Evolutionary conservation across 2,888 invertebrate species (phyloP), one percentile per base, ranked within the genome.

Genomic region (Drosophila mulleri): DNA sequence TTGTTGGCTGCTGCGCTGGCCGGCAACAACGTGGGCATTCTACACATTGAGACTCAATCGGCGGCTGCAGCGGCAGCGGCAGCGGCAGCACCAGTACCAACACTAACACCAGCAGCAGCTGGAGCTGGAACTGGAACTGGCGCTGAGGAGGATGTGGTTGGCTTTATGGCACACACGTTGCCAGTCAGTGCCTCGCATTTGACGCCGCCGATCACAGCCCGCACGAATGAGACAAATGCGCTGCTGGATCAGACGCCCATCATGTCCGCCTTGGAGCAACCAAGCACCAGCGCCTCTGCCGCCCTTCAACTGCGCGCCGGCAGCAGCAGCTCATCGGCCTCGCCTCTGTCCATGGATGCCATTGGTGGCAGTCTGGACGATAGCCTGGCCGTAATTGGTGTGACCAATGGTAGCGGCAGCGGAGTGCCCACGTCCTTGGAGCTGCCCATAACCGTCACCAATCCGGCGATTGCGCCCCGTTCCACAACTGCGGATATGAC

Each of bases 221-320:
- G 66, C 94, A 95, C 96, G 0, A 94, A 95, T 5, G 97, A 96
- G 91, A 97, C 97, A 0, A 96, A 96, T 79, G 94, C 96, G 6
- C 95, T 95, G 14, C 93, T 96, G 18, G 95, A 96, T 89, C 96
- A 96, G 91, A 96, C 95, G 3, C 95, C 97, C 0, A 97, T 97
- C 60, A 97, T 97, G 97, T 96, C 97, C 2, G 84, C 97, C 0
- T 92, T 96, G 32, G 97, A 97, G 92, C 94, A 96, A 29, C 96
- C 96, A 1, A 48, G 48, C 7, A 94, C 94, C 41, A 54, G 54
- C n/a, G 39, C 52, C 9, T 6, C 37, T 5, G 53, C 53, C 16
- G 3, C 11, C 18, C 32, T 78, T 12, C 69, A 65, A 7, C 20
- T 81, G 57, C 71, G 37, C 20, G 92, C 94, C 32, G 4, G 4